A percentile compares a stretch with the other conserved stretches of the same genome.
phyloP scores from a whole-genome alignment of 2,888 invertebrate species.

The Oligia fasciuncula region DNA sequence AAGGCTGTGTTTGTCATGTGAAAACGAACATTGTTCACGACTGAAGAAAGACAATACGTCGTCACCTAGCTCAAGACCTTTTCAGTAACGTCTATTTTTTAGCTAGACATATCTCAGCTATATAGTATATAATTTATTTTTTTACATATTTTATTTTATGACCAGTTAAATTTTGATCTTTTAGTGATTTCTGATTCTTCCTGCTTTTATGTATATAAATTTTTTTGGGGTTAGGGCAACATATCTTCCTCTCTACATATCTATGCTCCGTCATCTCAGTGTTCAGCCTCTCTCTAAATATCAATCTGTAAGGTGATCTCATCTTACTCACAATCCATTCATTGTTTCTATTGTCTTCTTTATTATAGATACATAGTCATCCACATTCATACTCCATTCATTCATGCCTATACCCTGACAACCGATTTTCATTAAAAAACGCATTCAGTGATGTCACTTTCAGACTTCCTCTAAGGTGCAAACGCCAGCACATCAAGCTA shows the following conservation, averaged over 20 bases:
- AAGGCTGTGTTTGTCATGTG: conserved; percentile 51
- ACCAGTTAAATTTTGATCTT: too few relatives aligned
- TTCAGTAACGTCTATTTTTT: conserved; percentile 15
- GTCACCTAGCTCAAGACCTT: conserved; percentile 32
- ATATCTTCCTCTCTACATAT: neutral
- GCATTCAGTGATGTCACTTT: neutral
- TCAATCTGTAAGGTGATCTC: neutral
- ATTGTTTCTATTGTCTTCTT: conserved; percentile 12
- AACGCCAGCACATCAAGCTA: too few relatives aligned
- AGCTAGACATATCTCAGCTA: neutral
- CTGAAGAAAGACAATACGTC: conserved; percentile 37
- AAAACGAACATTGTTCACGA: conserved; percentile 51
- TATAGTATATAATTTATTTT: neutral
- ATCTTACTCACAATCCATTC: neutral
- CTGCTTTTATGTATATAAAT: neutral
- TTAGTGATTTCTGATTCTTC: neutral
- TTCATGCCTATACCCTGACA: neutral
- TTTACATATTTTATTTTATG: neutral
- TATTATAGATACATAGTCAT: neutral
- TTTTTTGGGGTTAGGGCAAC: too few relatives aligned
- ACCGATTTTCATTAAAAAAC: neutral
- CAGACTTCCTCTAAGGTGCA: too few relatives aligned
- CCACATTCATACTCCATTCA: neutral
- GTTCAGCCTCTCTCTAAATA: neutral
- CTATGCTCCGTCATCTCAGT: neutral